Evolutionary conservation across 1,140 invertebrate genomes (phyloP).

Genomic region (Drosophila kohkoa): DNA sequence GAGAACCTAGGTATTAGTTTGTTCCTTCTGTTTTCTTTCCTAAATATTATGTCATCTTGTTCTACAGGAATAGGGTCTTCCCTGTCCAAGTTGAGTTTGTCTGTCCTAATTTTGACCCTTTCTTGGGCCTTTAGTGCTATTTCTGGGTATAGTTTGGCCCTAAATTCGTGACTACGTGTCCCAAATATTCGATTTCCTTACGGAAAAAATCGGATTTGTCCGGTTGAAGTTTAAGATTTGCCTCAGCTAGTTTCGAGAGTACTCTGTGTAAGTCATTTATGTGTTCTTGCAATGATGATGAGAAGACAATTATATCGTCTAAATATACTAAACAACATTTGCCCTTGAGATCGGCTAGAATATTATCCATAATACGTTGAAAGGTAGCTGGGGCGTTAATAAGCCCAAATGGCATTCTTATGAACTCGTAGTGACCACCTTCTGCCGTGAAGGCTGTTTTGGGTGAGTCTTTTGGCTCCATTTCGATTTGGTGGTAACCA

Average conservation of each 20-base stretch:
- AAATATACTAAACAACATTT: constrained; percentile 57
- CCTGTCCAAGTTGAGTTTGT: no score
- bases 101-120: no score
- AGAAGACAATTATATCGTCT: constrained; percentile 56
- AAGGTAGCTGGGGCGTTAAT: no score
- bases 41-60: not conserved
- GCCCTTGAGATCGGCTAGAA: no score
- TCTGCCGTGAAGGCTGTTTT: constrained; percentile 85
- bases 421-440: constrained; percentile 62
- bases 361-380: constrained; percentile 9
- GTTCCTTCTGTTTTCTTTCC: constrained; percentile 1
- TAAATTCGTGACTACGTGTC: constrained; percentile 67
- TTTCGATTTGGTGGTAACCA: constrained; percentile 86
- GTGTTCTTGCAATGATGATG: constrained; percentile 62
- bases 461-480: constrained; percentile 68
- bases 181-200: constrained; percentile 53
- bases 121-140: not conserved
- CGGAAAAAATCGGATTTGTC: constrained; percentile 40
- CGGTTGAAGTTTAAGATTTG: constrained; percentile 43
- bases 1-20: not conserved
- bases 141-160: not conserved
- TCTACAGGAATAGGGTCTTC: no score
- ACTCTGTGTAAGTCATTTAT: constrained; percentile 62
- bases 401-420: constrained; percentile 68
- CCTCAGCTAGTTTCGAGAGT: constrained; percentile 39